phyloP scores from a whole-genome alignment of 2,113 vertebrate genomes.

The Labrus mixtus region DNA sequence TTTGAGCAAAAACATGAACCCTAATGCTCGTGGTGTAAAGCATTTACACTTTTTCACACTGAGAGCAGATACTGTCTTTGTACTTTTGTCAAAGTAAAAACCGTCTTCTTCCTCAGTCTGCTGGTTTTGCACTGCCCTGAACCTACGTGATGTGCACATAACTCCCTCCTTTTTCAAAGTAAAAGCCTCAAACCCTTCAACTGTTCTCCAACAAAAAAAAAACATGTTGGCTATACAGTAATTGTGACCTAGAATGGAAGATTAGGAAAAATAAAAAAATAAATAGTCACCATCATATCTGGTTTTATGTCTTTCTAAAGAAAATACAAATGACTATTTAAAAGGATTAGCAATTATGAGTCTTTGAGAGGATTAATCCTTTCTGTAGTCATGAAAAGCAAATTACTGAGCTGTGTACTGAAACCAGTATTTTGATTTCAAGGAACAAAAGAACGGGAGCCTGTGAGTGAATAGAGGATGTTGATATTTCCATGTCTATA shows the following conservation, averaged over 20 bases:
- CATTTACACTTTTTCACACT: neutral
- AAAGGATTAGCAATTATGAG: neutral
- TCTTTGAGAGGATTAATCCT: neutral
- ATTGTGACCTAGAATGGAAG: neutral
- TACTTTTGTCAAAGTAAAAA: neutral
- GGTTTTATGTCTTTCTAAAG: neutral
- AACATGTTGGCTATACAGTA: no score
- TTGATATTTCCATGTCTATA: slow-evolving; percentile 56
- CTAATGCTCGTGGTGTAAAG: slow-evolving; percentile 1
- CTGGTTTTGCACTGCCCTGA: no score
- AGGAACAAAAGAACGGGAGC: slow-evolving; percentile 37
- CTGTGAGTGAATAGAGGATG: slow-evolving; percentile 40
- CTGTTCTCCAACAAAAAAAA: neutral
- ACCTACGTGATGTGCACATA: no score
- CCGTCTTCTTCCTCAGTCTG: no score
- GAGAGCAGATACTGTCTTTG: slow-evolving; percentile 3
- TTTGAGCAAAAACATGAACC: neutral
- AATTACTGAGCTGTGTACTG: slow-evolving; percentile 1
- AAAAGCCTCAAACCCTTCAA: slow-evolving; percentile 7
- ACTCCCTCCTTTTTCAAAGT: neutral
- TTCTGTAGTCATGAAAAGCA: neutral
- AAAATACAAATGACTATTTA: neutral
- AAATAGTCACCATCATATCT: neutral
- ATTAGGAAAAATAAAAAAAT: no score
- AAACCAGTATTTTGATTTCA: slow-evolving; percentile 24